Conservation (phyloP, 2,797 vertebrate genomes). For the Onychomys arenicola region DNA sequence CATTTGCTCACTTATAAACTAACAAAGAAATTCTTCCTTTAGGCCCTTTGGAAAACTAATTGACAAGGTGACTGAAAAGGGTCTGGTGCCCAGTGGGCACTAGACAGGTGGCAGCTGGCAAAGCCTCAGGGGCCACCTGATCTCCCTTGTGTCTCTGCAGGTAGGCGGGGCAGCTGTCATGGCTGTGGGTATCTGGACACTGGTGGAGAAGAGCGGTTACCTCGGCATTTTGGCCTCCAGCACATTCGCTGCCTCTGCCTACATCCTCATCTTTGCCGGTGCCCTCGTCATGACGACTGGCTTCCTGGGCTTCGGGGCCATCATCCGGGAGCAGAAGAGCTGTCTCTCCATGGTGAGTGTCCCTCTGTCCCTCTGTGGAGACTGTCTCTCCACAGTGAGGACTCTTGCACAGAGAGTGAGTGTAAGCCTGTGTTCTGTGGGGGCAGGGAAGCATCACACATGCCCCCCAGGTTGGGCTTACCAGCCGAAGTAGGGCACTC, state of each 20-base stretch:
- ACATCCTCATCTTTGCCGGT: slow-evolving; percentile 93
- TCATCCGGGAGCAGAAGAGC: slow-evolving; percentile 91
- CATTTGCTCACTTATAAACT: not conserved
- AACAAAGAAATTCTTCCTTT: not conserved
- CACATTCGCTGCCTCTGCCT: slow-evolving; percentile 91
- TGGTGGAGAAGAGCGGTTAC: slow-evolving; percentile 93
- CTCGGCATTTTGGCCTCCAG: slow-evolving; percentile 92
- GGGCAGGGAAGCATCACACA: no score
- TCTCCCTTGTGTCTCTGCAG: slow-evolving; percentile 78
- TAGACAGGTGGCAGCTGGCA: accelerated
- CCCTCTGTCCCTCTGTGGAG: not conserved
- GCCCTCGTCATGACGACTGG: slow-evolving; percentile 92
- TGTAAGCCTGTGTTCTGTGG: not conserved
- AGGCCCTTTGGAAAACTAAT: not conserved
- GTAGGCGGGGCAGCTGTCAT: slow-evolving; percentile 91
- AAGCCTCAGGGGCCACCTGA: accelerated
- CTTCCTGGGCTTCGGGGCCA: slow-evolving; percentile 92
- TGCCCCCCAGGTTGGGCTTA: not conserved
- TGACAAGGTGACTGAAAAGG: accelerated
- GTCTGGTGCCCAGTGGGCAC: accelerated
- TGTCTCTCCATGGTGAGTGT: slow-evolving; percentile 90
- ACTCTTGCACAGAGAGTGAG: not conserved
- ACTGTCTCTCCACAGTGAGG: slow-evolving; percentile 90
- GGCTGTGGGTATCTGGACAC: slow-evolving; percentile 93
- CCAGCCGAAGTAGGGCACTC: accelerated